Evolutionary conservation across 2,113 vertebrate genomes (phyloP).

Genomic region (Thermophis baileyi): DNA sequence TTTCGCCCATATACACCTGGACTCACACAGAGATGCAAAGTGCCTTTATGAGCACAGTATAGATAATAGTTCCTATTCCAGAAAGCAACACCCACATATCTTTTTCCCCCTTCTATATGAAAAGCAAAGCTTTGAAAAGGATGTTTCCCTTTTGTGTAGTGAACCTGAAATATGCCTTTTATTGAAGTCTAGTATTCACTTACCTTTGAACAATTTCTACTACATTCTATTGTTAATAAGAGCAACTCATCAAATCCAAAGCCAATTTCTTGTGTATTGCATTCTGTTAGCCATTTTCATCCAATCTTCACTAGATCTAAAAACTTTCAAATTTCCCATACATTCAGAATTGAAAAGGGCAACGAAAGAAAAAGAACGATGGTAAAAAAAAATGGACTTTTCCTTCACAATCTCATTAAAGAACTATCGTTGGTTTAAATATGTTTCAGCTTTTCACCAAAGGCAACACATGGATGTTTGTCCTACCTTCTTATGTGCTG

Average conservation of each 20-base stretch:
- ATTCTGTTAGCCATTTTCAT: constrained; percentile 49
- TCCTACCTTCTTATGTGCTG: neutral
- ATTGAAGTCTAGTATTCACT: constrained; percentile 35
- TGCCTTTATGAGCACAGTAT: neutral
- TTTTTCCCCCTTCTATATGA: neutral
- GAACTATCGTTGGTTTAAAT: constrained; percentile 38
- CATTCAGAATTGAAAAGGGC: constrained; percentile 38
- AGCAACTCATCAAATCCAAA: constrained; percentile 45
- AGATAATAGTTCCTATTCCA: neutral
- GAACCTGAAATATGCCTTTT: constrained; percentile 34
- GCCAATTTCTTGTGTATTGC: constrained; percentile 51
- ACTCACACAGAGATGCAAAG: neutral
- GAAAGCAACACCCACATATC: neutral
- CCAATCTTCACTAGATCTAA: constrained; percentile 39
- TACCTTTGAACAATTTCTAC: constrained; percentile 25
- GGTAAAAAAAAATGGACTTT: constrained; percentile 20
- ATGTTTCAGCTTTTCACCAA: constrained; percentile 38
- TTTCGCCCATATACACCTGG: neutral
- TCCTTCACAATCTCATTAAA: constrained; percentile 24
- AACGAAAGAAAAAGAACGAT: constrained; percentile 2
- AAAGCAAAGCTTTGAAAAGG: constrained; percentile 18
- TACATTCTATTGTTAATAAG: constrained; percentile 12
- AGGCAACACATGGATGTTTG: constrained; percentile 19
- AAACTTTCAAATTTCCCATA: constrained; percentile 15
- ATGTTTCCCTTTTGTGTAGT: neutral